Base-by-base conservation (phyloP, 1,140 invertebrate genomes). In the Calliopsis andreniformis region DNA sequence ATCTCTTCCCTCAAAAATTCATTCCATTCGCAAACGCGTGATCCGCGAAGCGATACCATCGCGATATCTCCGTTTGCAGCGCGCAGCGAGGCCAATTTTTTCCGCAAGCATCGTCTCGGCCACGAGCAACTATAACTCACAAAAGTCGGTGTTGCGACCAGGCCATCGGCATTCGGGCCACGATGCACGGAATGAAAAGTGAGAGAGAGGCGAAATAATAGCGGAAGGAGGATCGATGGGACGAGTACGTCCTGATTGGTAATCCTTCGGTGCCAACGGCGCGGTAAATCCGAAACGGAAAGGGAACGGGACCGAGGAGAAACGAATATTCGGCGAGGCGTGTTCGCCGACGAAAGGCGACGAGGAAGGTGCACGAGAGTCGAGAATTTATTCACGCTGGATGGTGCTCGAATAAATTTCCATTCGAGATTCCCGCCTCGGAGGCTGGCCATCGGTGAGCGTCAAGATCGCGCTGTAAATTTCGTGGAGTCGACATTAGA, bases 351-450 rank as follows among this genome's bases (percentile, higher is more conserved):
- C 42, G 32, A 58, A 66, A 59, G n/a, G 45, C 18, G 25, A 69
- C 32, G n/a, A 25, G 45, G 42, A 18, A 10, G 14, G n/a, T 39
- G 6, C 35, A 51, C 49, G 56, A 71, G 67, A 35, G 16, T n/a
- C 53, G 73, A 61, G 23, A 76, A 76, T 76, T 68, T 69, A 76
- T 76, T 76, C 55, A 4, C 39, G 30, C 2, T 18, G 25, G 23
- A 35, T 59, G 64, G 51, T 45, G 78, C 47, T 55, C 70, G 80
- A 82, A 82, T 79, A 82, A 70, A 79, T 82, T 82, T 70, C 64
- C 61, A 76, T 70, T 61, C 14, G 14, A 23, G 23, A 7, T 16
- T 42, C 16, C 59, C n/a, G 12, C 43, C 7, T 18, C 12, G n/a
- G 32, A 14, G 30, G 12, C 25, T 12, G 62, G 39, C 18, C 25